phyloP scores from a whole-genome alignment of 2,888 invertebrate genomes.

The Lepetodrilus schrolli region DNA sequence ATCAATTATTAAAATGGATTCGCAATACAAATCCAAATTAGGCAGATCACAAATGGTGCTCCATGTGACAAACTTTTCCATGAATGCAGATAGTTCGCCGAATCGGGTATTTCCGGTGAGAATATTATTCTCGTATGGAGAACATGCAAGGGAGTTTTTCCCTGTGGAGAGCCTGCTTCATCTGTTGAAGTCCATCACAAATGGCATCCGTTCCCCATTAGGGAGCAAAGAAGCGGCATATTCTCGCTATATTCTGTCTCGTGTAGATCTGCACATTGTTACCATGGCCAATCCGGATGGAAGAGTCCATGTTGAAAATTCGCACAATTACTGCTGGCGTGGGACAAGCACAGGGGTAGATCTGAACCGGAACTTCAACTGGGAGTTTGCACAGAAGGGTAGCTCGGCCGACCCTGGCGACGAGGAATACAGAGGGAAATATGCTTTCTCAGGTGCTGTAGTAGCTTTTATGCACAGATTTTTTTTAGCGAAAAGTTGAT shows the following conservation, averaged over 20 bases:
- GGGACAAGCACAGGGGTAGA: slow-evolving; percentile 72
- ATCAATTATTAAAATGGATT: slow-evolving; percentile 52
- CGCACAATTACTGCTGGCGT: slow-evolving; percentile 71
- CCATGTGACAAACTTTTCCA: slow-evolving; percentile 65
- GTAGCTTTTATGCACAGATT: too few relatives aligned
- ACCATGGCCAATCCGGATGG: slow-evolving; percentile 73
- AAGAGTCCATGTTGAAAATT: slow-evolving; percentile 59
- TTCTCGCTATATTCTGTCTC: slow-evolving; percentile 51
- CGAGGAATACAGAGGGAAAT: slow-evolving; percentile 70
- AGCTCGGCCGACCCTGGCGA: slow-evolving; percentile 64
- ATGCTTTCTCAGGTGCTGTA: slow-evolving; percentile 71
- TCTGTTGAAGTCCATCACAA: slow-evolving; percentile 60
- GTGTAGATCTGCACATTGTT: slow-evolving; percentile 67
- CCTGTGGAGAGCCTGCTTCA: slow-evolving; percentile 69
- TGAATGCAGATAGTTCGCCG: neutral
- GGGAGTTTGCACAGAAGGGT: slow-evolving; percentile 71
- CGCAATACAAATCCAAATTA: slow-evolving; percentile 52
- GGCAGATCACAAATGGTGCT: slow-evolving; percentile 59
- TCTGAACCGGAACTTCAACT: slow-evolving; percentile 73
- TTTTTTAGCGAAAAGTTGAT: too few relatives aligned
- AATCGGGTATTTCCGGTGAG: slow-evolving; percentile 45
- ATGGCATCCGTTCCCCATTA: slow-evolving; percentile 42
- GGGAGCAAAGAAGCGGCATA: slow-evolving; percentile 42
- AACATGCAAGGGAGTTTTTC: slow-evolving; percentile 73
- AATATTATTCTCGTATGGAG: slow-evolving; percentile 70